Percentiles rank a stretch among this genome's conserved stretches.
phyloP scores from a whole-genome alignment of 2,888 invertebrate species.

The Tuberolachnus salignus region DNA sequence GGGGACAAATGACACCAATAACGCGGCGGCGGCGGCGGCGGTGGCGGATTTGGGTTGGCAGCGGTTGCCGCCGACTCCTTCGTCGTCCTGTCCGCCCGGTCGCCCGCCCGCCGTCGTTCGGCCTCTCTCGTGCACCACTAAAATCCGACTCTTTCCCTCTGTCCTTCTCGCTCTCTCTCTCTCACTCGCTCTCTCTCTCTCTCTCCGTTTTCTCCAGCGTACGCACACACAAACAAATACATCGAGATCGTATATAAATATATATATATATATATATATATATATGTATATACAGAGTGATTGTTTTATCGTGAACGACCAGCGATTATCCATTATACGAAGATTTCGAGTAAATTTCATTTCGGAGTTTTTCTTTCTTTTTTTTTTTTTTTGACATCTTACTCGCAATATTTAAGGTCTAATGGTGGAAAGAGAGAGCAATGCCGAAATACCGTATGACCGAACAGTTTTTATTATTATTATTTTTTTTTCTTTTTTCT shows the following conservation, averaged over 20 bases:
- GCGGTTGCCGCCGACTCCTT: constrained; percentile 44
- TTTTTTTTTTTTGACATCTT: no score
- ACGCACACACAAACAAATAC: background rate
- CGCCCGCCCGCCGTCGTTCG: background rate
- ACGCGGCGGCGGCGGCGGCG: constrained; percentile 23
- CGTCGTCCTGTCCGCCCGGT: background rate
- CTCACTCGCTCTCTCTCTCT: background rate
- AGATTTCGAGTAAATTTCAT: no score
- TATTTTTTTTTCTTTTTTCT: no score
- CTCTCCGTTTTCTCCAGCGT: background rate
- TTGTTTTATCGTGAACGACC: no score
- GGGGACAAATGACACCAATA: constrained; percentile 56
- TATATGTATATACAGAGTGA: no score
- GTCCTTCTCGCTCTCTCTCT: background rate
- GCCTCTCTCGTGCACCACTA: background rate
- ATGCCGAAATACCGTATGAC: no score
- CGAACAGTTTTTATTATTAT: no score
- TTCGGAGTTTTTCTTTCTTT: no score
- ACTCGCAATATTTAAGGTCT: no score
- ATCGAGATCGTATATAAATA: background rate
- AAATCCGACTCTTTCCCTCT: background rate
- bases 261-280: background rate
- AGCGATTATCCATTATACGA: no score
- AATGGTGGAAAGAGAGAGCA: no score
- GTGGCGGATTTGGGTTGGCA: constrained; percentile 47